Percentiles rank a stretch among this genome's conserved stretches.
Evolutionary conservation across 2,888 invertebrate species (phyloP).

Genomic region (Cantharis flavilabris): DNA sequence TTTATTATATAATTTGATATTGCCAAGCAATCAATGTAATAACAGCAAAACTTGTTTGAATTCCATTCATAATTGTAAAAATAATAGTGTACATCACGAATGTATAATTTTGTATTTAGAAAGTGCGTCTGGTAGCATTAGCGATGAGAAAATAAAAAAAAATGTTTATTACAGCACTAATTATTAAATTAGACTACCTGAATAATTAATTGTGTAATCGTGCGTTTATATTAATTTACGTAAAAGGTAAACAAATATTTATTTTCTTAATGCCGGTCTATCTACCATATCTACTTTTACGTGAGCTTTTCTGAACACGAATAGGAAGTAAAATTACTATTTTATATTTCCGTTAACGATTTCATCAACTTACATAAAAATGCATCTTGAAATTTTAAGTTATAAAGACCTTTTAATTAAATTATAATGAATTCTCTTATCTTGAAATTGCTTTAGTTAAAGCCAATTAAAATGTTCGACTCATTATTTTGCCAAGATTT

Average conservation of each 20-base stretch:
- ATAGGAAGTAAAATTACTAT: neutral
- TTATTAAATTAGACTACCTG: neutral
- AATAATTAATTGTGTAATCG: neutral
- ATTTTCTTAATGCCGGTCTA: neutral
- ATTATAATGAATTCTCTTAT: neutral
- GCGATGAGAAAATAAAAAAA: neutral
- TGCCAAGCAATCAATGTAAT: neutral
- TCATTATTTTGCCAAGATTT: neutral
- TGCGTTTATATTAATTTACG: neutral
- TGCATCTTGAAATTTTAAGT: neutral
- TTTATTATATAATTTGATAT: neutral
- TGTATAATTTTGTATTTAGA: neutral
- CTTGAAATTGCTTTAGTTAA: neutral
- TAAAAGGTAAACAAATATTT: neutral
- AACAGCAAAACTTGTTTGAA: neutral
- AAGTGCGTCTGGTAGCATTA: neutral
- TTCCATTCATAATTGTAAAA: neutral
- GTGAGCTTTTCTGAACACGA: neutral
- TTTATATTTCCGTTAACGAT: neutral
- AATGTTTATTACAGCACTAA: neutral
- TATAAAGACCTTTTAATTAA: neutral
- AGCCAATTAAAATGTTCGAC: neutral
- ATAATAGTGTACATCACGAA: neutral
- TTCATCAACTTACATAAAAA: neutral
- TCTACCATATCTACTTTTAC: neutral